Evolutionary conservation across 2,113 vertebrate species (phyloP).

Genomic region (Physeter macrocephalus): DNA sequence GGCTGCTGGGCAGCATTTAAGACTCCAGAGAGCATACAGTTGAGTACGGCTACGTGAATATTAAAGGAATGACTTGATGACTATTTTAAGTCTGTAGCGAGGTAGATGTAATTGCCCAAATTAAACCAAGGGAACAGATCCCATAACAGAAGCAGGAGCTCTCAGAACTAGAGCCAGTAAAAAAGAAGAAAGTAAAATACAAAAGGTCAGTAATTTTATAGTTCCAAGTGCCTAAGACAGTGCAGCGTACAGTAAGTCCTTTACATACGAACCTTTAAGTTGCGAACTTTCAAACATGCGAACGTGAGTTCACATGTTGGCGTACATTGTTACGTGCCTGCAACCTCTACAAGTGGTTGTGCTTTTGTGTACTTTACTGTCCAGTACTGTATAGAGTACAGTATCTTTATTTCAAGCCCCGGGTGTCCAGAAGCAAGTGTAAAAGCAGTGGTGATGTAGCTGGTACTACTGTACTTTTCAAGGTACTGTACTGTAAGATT

Average conservation of each 20-base stretch:
- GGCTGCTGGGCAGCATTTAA: background rate
- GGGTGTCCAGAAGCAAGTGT: too few relatives aligned
- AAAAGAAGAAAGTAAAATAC: background rate
- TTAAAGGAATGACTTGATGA: background rate
- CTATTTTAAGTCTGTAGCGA: background rate
- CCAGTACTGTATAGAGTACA: too few relatives aligned
- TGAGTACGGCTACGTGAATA: background rate
- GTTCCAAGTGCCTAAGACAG: background rate
- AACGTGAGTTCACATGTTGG: too few relatives aligned
- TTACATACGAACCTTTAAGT: too few relatives aligned
- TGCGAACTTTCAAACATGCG: too few relatives aligned
- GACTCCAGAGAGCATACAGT: background rate
- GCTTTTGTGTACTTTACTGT: too few relatives aligned
- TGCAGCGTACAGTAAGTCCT: background rate
- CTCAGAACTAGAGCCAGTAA: background rate
- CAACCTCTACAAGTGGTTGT: too few relatives aligned
- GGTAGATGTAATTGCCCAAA: background rate
- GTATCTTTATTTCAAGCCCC: too few relatives aligned
- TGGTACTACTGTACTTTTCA: too few relatives aligned
- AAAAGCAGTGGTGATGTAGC: too few relatives aligned
- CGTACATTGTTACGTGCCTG: too few relatives aligned
- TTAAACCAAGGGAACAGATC: background rate
- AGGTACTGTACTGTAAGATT: too few relatives aligned
- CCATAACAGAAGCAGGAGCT: fast-evolving
- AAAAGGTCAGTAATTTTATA: background rate